Conservation (phyloP, 2,113 vertebrate species). For the Pelmatolapia mariae region DNA sequence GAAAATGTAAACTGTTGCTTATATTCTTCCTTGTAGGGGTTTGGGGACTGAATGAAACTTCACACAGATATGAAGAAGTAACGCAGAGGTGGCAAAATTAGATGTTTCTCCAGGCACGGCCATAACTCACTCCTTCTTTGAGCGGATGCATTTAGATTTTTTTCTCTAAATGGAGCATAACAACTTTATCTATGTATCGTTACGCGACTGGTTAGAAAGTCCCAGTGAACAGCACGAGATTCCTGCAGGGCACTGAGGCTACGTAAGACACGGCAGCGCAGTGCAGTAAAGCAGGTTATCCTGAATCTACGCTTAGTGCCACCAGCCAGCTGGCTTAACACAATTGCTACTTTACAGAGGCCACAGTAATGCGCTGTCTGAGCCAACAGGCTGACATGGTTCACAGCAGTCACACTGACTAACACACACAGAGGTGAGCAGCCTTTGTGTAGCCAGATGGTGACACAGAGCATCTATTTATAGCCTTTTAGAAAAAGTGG, state of each 20-base stretch:
- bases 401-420: constrained; percentile 45
- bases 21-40: not conserved
- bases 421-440: constrained; percentile 50
- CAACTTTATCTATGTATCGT: not conserved
- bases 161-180: not conserved
- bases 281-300: not conserved
- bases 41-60: constrained; percentile 24
- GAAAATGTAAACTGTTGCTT: not conserved
- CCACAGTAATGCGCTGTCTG: constrained; percentile 19
- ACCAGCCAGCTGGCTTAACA: constrained; percentile 27
- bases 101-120: constrained; percentile 30
- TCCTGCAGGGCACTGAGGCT: not conserved
- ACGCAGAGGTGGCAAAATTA: constrained; percentile 48
- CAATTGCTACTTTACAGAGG: constrained; percentile 33
- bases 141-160: not conserved
- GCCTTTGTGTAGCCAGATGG: constrained; percentile 56
- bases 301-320: not conserved
- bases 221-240: not conserved
- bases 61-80: constrained; percentile 38
- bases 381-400: constrained; percentile 44
- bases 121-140: constrained; percentile 1
- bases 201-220: not conserved
- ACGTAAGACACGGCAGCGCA: not conserved
- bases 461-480: constrained; percentile 53
- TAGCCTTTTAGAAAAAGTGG: not conserved